Evolutionary conservation across 2,888 invertebrate genomes (phyloP), one percentile per base, ranked within the genome.

Genomic region (Ochropleura leucogaster): DNA sequence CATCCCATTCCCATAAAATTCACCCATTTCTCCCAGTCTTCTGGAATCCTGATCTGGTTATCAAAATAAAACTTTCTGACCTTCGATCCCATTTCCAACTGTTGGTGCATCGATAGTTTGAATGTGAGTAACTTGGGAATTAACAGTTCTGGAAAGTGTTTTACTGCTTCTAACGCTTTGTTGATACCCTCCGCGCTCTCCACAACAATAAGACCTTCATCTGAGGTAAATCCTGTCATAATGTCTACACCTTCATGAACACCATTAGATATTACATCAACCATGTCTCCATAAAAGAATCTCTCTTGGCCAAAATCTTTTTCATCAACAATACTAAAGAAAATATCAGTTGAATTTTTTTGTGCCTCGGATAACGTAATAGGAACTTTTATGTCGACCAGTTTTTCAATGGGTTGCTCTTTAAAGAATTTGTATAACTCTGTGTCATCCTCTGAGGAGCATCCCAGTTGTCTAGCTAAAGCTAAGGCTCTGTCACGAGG

Each of bases 221-320:
- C 97, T 2, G 97, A 96, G 14, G 97, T 98, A 6, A 97, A 91
- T 14, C 98, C 98, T 12, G 97, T 95, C 91, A 98, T 97, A 91
- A 98, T 97, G 0, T 98, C 98, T 1, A 97, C 95, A 18, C 87
- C 91, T 64, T 91, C 87, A 57, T 97, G 93, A 30, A 94, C 94
- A n/a, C 97, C 97, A 18, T 94, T 90, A 76, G 94, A 93, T 20
- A 95, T 82, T 42, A 91, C 90, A 53, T 97, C 93, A 64, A 81
- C 72, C 0, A 89, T 60, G 44, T 91, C 84, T 30, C 89, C 91
- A n/a, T 84, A 84, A 79, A 90, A 93, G 81, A 90, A 93, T 66
- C 87, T 87, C 75, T 93, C 92, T 79, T 88, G 8, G 7, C 81
- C 90, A 73, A 92, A 92, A 49, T 88, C 63, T 55, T 89, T 89